phyloP scores from a whole-genome alignment of 2,113 vertebrate genomes.

The Podarcis raffonei region DNA sequence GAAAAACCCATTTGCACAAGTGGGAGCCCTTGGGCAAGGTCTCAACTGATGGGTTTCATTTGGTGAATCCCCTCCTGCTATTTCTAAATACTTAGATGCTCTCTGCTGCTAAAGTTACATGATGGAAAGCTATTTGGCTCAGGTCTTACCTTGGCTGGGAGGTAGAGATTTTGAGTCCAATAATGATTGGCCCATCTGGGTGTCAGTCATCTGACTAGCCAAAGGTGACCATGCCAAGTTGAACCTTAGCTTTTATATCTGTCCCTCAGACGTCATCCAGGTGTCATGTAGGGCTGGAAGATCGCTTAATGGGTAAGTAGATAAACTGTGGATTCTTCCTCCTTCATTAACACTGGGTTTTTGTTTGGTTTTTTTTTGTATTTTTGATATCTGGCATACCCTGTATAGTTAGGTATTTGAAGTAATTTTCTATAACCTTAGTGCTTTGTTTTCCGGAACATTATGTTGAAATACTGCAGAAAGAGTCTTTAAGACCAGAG shows the following conservation, averaged over 20 bases:
- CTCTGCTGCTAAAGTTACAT: background rate
- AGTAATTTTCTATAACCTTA: background rate
- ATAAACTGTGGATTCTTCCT: no score
- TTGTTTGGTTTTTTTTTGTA: background rate
- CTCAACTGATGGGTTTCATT: background rate
- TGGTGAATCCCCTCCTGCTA: no score
- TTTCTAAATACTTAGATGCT: background rate
- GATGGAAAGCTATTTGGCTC: background rate
- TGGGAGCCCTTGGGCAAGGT: background rate
- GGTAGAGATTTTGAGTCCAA: background rate
- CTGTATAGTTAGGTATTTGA: background rate
- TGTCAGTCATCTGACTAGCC: background rate
- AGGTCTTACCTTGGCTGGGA: background rate
- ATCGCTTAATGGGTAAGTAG: background rate
- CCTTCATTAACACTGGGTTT: background rate
- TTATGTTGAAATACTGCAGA: background rate
- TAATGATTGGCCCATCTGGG: background rate
- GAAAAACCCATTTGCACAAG: background rate
- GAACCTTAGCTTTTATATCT: background rate
- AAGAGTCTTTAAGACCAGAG: background rate
- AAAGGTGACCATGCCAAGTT: background rate
- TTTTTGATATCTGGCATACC: background rate
- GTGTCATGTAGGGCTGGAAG: no score
- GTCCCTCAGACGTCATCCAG: no score
- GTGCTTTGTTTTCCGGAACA: background rate